A percentile compares a stretch with the other conserved stretches of the same genome.
Evolutionary conservation across 2,797 vertebrate genomes (phyloP).

Genomic region (Momotus momota): DNA sequence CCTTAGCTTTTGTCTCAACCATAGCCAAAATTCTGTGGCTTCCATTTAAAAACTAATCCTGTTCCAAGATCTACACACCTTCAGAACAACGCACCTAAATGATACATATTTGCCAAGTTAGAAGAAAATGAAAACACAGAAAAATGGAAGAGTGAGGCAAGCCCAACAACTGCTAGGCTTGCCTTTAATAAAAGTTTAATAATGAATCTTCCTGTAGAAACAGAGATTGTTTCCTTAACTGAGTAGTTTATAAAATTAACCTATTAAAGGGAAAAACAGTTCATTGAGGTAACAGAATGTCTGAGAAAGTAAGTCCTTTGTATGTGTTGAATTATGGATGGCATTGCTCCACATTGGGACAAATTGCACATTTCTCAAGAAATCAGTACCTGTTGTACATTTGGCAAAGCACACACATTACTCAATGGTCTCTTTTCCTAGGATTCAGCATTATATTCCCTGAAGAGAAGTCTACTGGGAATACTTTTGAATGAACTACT

Average conservation of each 20-base stretch:
- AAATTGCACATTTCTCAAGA: neutral
- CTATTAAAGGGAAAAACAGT: neutral
- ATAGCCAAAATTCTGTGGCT: neutral
- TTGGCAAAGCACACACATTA: neutral
- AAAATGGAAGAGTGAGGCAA: neutral
- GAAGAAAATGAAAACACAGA: neutral
- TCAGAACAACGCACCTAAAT: neutral
- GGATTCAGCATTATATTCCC: neutral
- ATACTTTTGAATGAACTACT: neutral
- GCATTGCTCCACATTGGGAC: neutral
- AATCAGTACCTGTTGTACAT: neutral
- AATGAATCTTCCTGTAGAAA: neutral
- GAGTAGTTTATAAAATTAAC: neutral
- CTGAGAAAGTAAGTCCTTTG: neutral
- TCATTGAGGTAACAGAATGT: neutral
- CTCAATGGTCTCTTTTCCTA: neutral
- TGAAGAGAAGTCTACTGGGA: neutral
- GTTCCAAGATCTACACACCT: neutral
- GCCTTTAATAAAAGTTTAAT: neutral
- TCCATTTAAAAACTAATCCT: neutral
- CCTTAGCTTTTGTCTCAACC: neutral
- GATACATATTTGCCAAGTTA: neutral
- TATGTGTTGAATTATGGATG: neutral
- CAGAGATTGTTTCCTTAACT: neutral
- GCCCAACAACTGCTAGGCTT: neutral